Evolutionary conservation across 2,797 vertebrate species (phyloP), one percentile per base, ranked within the genome.

Genomic region (Pangasius krempfi): DNA sequence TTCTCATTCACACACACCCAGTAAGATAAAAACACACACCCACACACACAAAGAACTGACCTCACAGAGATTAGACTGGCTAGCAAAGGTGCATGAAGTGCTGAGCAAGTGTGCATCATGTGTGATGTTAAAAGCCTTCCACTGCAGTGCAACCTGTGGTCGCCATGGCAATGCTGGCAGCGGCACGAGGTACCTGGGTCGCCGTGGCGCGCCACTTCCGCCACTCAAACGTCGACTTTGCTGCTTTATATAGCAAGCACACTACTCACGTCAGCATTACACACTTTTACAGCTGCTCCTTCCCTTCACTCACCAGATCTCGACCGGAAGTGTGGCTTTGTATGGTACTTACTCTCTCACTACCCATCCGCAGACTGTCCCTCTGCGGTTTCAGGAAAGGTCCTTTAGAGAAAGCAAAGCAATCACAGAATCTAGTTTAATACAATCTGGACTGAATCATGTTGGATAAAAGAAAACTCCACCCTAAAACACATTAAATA

Each of bases 241-340:
- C 25, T 86, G 83, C 88, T 90, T 92, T 92, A 91, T 91, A 88
- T 91, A 88, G 90, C 86, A 90, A 68, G 27, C 83, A 78, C 80
- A 30, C 60, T 66, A 25, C 81, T 88, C 12, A 84, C 86, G 80
- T 89, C 86, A 91, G 73, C 79, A 89, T 79, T 66, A 85, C 89
- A 87, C 30, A 40, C 68, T 64, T 88, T 81, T 64, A 85, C 66
- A 52, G 66, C 47, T n/a, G 40, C 85, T 89, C 78, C 75, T 87
- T 89, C 25, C 13, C 70, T 87, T 87, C 68, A 83, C 54, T 89
- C 52, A 85, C 5, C 37, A 66, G 79, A 58, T 88, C 58, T 5
- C 3, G 8, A 58, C 72, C 66, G 85, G 86, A 92, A 89, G 70
- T 52, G 30, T 56, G 68, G 27, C 81, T 90, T 85, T 90, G 83